Evolutionary conservation across 2,888 invertebrate genomes (phyloP), one percentile per base, ranked within the genome.

Genomic region (Tigriopus californicus): DNA sequence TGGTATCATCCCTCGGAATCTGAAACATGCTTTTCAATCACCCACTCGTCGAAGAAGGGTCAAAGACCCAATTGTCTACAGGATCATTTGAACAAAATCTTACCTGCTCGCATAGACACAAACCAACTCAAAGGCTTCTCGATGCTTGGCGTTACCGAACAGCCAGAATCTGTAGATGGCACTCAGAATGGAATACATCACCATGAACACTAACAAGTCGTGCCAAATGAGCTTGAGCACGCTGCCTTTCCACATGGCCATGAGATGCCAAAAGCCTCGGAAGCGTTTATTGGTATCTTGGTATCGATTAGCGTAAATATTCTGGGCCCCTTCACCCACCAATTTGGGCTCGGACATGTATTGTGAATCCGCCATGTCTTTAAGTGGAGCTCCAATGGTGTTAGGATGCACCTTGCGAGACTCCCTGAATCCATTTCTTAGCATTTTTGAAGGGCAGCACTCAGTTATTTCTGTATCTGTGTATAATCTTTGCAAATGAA

Each of bases 131-230:
- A 44, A 46, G 46, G 47, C 24, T 40, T 47, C 58, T 3, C 44
- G 12, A 44, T 33, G 12, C 47, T 41, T n/a, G 40, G 25, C n/a
- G 18, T 24, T 22, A 24, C 41, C 12, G 24, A 58, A 20, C 15
- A 59, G 10, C 22, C 49, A 12, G 42, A 52, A 22, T 33, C 33
- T 47, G n/a, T 44, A 40, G 33, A 61, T 33, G 41, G 25, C 20
- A 41, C 46, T 18, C 22, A 46, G 12, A 62, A 63, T 55, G 53
- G 61, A 46, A 22, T 64, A 13, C 60, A 63, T 52, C 61, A 62
- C 33, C 62, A 64, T 25, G 64, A 63, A 13, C 61, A 62, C 24
- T 62, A 56, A 13, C 18, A 56, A 46, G 20, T 56, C 56, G 5
- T 56, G 56, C 56, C 56, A 56, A 46, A 56, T 56, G 20, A 56